Conservation (phyloP, 2,797 vertebrate genomes). For the Spinus pinus region DNA sequence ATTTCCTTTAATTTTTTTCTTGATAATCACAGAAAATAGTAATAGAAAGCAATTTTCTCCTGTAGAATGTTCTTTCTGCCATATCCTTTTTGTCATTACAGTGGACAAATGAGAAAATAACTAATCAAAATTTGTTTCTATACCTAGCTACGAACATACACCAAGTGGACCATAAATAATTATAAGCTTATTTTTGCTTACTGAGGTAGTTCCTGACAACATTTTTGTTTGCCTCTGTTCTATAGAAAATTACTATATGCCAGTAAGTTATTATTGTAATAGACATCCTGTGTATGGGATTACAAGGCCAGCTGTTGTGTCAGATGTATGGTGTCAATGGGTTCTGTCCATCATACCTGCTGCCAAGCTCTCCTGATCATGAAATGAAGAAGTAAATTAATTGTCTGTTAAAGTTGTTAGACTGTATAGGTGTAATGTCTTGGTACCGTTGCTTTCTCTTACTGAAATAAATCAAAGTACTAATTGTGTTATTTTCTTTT, state of each 20-base stretch:
- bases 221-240: background rate
- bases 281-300: background rate
- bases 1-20: background rate
- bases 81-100: background rate
- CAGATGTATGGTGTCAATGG: background rate
- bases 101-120: background rate
- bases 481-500: conserved; percentile 33
- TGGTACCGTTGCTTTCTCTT: background rate
- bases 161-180: background rate
- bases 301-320: background rate
- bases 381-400: background rate
- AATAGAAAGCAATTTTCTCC: background rate
- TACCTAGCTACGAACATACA: background rate
- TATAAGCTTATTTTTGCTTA: background rate
- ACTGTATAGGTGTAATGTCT: background rate
- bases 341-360: background rate
- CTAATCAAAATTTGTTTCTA: background rate
- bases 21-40: background rate
- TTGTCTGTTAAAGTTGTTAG: background rate
- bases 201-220: background rate
- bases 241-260: background rate
- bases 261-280: background rate
- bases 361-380: background rate
- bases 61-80: background rate
- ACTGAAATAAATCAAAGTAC: background rate